A percentile compares a stretch with the other conserved stretches of the same genome.
Evolutionary conservation across 2,797 vertebrate genomes (phyloP).

Genomic region (Microcaecilia unicolor): DNA sequence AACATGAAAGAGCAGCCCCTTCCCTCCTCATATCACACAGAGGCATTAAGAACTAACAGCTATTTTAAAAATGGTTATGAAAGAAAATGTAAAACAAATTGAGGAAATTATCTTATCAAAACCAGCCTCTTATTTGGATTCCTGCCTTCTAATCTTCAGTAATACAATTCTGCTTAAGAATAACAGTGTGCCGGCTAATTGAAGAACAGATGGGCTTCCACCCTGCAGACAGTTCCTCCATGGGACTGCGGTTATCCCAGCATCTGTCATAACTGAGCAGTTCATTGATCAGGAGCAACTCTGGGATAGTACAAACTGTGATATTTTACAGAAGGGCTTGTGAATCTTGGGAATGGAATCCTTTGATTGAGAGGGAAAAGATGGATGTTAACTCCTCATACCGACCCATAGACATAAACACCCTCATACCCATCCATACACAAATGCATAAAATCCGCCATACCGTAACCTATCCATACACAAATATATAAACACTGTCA

Average conservation of each 20-base stretch:
- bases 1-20: no score
- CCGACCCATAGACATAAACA: not conserved
- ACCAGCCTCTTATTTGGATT: constrained; percentile 33
- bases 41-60: not conserved
- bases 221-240: constrained; percentile 39
- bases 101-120: constrained; percentile 13
- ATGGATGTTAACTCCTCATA: constrained; percentile 39
- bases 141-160: constrained; percentile 29
- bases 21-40: no score
- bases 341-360: constrained; percentile 36
- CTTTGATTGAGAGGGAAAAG: constrained; percentile 21
- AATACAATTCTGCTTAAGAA: constrained; percentile 42
- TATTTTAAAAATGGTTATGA: constrained; percentile 3
- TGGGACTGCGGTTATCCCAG: constrained; percentile 40
- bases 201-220: constrained; percentile 48
- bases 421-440: no score
- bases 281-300: constrained; percentile 44
- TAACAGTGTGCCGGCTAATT: constrained; percentile 45
- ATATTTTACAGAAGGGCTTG: constrained; percentile 42
- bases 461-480: no score
- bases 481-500: no score
- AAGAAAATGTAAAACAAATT: constrained; percentile 7
- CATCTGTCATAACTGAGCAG: constrained; percentile 44
- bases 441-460: no score
- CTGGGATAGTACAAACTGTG: constrained; percentile 26